Percentiles rank a stretch among this genome's conserved stretches.
phyloP scores from a whole-genome alignment of 2,888 invertebrate genomes.

The Lasioglossum pauxillum region DNA sequence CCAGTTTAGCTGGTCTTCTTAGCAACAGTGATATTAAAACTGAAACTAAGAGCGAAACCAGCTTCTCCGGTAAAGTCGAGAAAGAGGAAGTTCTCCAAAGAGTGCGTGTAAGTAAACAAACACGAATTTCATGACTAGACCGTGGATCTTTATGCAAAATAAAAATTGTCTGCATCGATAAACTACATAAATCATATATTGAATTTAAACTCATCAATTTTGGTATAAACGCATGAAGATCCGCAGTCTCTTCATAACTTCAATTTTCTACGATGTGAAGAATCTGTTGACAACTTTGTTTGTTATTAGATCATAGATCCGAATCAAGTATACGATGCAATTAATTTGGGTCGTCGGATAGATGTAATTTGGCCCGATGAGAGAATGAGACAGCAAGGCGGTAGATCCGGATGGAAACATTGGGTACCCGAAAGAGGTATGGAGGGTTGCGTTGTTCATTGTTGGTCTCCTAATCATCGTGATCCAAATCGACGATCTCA shows the following conservation, averaged over 20 bases:
- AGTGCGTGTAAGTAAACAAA: slow-evolving; percentile 85
- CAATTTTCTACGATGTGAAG: neutral
- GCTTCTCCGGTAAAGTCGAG: slow-evolving; percentile 81
- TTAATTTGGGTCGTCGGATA: slow-evolving; percentile 94
- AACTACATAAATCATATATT: too few species aligned
- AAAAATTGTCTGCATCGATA: too few species aligned
- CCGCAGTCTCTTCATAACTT: neutral
- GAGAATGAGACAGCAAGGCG: slow-evolving; percentile 93
- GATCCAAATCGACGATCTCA: slow-evolving; percentile 95
- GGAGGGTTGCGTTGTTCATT: slow-evolving; percentile 97
- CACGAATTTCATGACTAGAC: neutral
- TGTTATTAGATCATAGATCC: slow-evolving; percentile 86
- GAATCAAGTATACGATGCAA: slow-evolving; percentile 93
- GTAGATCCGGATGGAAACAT: slow-evolving; percentile 94
- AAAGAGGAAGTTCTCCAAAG: slow-evolving; percentile 86
- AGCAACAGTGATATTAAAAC: slow-evolving; percentile 86
- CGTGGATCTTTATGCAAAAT: too few species aligned
- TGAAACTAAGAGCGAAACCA: slow-evolving; percentile 83
- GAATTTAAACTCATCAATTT: too few species aligned
- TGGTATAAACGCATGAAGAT: too few species aligned
- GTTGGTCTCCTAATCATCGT: slow-evolving; percentile 97
- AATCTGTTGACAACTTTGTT: neutral
- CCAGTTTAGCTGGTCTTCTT: slow-evolving; percentile 93
- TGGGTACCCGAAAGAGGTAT: slow-evolving; percentile 96
- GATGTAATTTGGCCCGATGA: slow-evolving; percentile 99